phyloP scores from a whole-genome alignment of 2,797 vertebrate species.

The Anableps anableps region DNA sequence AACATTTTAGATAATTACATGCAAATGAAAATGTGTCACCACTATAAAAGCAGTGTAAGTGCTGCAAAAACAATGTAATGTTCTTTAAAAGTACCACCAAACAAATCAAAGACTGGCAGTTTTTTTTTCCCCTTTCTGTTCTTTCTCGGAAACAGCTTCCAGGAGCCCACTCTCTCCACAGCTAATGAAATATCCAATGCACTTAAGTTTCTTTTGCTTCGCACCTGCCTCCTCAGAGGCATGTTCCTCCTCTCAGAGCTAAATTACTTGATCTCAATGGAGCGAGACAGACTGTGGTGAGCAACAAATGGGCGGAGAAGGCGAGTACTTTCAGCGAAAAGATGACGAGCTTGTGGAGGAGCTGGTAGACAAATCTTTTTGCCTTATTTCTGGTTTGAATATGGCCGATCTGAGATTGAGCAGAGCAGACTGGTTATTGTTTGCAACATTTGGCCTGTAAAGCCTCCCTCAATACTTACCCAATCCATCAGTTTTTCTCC shows the following conservation, averaged over 20 bases:
- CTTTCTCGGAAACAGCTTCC: conserved; percentile 44
- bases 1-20: conserved; percentile 59
- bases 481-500: conserved; percentile 39
- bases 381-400: conserved; percentile 1
- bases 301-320: conserved; percentile 60
- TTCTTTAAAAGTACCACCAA: conserved; percentile 41
- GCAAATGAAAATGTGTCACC: conserved; percentile 65
- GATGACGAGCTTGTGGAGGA: conserved; percentile 42
- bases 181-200: conserved; percentile 73
- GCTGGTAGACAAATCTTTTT: conserved; percentile 25
- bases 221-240: conserved; percentile 72
- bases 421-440: conserved; percentile 20
- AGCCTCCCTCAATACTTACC: conserved; percentile 40
- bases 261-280: conserved; percentile 69
- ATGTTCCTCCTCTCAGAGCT: conserved; percentile 65
- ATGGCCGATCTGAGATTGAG: conserved; percentile 16
- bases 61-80: conserved; percentile 32
- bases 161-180: conserved; percentile 41
- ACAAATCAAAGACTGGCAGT: conserved; percentile 48
- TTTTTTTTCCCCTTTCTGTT: neutral
- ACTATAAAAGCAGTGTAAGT: conserved; percentile 40
- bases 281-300: conserved; percentile 54
- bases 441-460: conserved; percentile 19
- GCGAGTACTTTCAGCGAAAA: conserved; percentile 54
- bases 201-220: conserved; percentile 69